Conservation (phyloP, 1,140 invertebrate genomes). For the Aphis craccivora region DNA sequence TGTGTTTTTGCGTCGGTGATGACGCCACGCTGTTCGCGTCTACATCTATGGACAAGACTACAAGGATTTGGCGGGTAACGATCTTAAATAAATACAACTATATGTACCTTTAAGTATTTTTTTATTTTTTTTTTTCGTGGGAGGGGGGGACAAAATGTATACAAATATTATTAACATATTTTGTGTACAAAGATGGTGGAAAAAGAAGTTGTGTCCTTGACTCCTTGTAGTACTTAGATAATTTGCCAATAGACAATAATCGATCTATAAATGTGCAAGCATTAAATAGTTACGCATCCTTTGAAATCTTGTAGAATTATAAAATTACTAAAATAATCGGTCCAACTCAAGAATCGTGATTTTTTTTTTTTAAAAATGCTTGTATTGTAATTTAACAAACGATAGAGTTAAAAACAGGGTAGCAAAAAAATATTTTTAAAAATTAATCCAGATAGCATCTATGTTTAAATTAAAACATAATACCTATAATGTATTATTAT, state of each 20-base stretch:
- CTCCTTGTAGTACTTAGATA: background rate
- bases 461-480: too few species aligned
- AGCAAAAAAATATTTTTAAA: too few species aligned
- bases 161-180: background rate
- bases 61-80: slow-evolving; percentile 73
- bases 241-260: background rate
- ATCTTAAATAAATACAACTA: background rate
- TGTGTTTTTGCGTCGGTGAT: slow-evolving; percentile 69
- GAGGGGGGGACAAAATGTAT: background rate
- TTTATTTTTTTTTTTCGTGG: background rate
- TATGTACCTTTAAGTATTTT: background rate
- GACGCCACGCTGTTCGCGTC: slow-evolving; percentile 71
- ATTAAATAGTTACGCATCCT: background rate
- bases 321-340: background rate
- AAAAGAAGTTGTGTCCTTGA: background rate
- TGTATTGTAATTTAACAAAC: too few species aligned
- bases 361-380: too few species aligned
- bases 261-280: too few species aligned
- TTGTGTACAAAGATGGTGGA: background rate
- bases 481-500: too few species aligned
- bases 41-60: slow-evolving; percentile 74
- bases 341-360: too few species aligned
- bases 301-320: background rate
- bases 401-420: too few species aligned
- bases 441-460: too few species aligned